Evolutionary conservation across 1,140 invertebrate species (phyloP).

Genomic region (silkworm (Bombyx mori)): ASM3026992v2 NC_085124.1:7700001-7700500

Average conservation of each 20-base stretch:
- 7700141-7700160: no score
- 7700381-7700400: slow-evolving; percentile 70
- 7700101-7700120: no score
- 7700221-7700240: background rate
- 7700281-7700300: slow-evolving; percentile 94
- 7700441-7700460: slow-evolving; percentile 77
- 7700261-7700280: slow-evolving; percentile 97
- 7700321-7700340: slow-evolving; percentile 93
- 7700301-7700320: slow-evolving; percentile 96
- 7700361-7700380: slow-evolving; percentile 57
- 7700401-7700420: slow-evolving; percentile 70
- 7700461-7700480: slow-evolving; percentile 85
- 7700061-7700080: no score
- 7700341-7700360: slow-evolving; percentile 58
- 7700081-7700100: no score
- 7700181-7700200: no score
- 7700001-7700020: no score
- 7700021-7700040: no score
- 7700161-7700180: no score
- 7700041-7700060: no score
- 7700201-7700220: background rate
- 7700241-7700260: slow-evolving; percentile 96
- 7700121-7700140: no score
- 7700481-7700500: slow-evolving; percentile 88
- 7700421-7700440: slow-evolving; percentile 75